Evolutionary conservation across 2,888 invertebrate genomes (phyloP).

Genomic region (Siphonodentalium dalli): DNA sequence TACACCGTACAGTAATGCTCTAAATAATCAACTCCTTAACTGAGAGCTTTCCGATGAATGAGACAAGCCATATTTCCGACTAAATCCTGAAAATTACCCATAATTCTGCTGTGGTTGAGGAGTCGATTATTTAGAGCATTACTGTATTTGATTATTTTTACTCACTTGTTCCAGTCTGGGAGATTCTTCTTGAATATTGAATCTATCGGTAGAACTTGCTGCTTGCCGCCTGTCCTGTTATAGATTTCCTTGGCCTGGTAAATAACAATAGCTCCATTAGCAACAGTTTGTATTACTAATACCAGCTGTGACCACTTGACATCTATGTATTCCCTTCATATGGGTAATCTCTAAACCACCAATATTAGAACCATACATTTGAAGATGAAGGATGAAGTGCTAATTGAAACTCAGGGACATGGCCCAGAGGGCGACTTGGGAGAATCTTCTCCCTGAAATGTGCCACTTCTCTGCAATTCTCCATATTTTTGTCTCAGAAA

Average conservation of each 20-base stretch:
- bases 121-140: no score
- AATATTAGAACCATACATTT: background rate
- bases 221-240: slow-evolving; percentile 56
- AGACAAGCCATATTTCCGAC: no score
- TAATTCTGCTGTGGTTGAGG: no score
- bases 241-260: slow-evolving; percentile 60
- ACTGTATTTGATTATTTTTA: no score
- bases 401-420: background rate
- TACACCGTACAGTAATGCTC: no score
- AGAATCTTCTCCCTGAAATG: no score
- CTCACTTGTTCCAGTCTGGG: slow-evolving; percentile 64
- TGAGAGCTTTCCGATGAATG: no score
- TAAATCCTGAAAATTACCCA: no score
- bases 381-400: background rate
- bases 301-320: background rate
- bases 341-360: background rate
- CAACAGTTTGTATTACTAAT: background rate
- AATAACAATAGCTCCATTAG: background rate
- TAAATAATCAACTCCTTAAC: no score
- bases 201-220: slow-evolving; percentile 63
- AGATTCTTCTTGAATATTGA: slow-evolving; percentile 62
- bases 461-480: background rate
- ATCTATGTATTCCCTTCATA: background rate
- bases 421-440: no score
- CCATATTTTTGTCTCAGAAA: no score